These are phyloP conservation scores for Trachemys scripta DNA, from an alignment of 2,113 vertebrate species.

Conservation along the genomic window DNA sequence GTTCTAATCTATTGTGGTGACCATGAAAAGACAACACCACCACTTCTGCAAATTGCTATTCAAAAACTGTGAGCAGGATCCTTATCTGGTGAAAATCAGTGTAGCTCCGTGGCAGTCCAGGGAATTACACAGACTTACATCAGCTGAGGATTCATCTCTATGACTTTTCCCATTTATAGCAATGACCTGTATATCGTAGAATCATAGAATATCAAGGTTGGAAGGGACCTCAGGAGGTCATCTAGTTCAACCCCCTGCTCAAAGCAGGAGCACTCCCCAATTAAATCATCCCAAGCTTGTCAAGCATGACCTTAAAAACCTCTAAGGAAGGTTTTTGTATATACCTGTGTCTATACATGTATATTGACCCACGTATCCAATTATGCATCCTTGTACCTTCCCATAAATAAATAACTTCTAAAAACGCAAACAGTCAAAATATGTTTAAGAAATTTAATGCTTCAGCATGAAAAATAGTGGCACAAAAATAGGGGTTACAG, in stretches of 20 bases:
- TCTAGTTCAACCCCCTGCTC: too few relatives aligned
- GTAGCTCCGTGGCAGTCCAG: neutral
- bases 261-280: too few relatives aligned
- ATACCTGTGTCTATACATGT: neutral
- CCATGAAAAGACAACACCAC: neutral
- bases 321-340: too few relatives aligned
- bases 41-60: neutral
- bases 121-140: neutral
- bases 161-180: neutral
- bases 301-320: too few relatives aligned
- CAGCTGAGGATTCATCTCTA: neutral
- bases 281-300: too few relatives aligned
- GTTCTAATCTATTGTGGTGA: neutral
- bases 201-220: too few relatives aligned
- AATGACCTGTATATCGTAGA: neutral
- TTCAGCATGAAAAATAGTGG: slow-evolving; percentile 4
- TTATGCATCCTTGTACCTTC: neutral
- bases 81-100: neutral
- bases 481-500: slow-evolving; percentile 32
- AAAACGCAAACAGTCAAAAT: neutral
- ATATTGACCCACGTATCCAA: neutral
- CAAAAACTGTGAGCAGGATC: neutral
- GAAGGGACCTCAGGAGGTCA: too few relatives aligned
- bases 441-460: neutral
- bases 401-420: neutral